A percentile compares a stretch with the other conserved stretches of the same genome.
These are phyloP conservation scores for Synergus gifuensis DNA, from an alignment of 2,888 invertebrate species.

Conservation along the genomic window DNA sequence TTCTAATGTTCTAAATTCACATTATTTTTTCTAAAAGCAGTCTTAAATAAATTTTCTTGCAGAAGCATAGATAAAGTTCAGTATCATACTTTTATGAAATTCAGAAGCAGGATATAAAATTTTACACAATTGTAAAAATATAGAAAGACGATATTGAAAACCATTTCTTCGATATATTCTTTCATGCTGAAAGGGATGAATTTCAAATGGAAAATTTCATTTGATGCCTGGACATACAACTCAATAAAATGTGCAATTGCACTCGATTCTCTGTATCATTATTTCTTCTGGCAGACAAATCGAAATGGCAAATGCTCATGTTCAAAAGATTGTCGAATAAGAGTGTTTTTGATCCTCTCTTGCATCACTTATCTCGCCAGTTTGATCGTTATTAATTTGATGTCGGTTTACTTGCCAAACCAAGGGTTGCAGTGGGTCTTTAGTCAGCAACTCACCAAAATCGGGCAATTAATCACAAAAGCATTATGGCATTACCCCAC, in stretches of 20 bases:
- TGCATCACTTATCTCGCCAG: background rate
- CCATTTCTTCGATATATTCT: background rate
- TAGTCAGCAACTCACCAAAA: slow-evolving; percentile 59
- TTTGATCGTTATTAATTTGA: slow-evolving; percentile 38
- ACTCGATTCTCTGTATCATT: background rate
- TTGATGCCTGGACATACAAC: background rate
- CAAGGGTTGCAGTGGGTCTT: slow-evolving; percentile 22
- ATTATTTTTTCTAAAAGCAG: no score
- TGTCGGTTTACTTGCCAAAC: slow-evolving; percentile 3
- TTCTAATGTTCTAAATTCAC: no score
- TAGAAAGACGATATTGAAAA: background rate
- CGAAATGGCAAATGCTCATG: background rate
- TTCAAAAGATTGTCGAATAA: slow-evolving; percentile 11
- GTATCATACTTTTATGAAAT: background rate
- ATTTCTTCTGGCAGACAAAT: background rate
- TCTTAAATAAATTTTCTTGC: no score
- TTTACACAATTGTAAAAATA: background rate
- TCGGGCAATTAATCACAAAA: slow-evolving; percentile 58
- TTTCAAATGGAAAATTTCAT: background rate
- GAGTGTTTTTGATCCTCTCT: background rate
- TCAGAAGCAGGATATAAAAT: background rate
- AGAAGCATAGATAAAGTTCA: background rate
- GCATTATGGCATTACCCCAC: slow-evolving; percentile 44
- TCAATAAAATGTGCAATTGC: slow-evolving; percentile 7
- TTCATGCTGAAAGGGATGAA: slow-evolving; percentile 10